Conservation (phyloP, 2,888 invertebrate species). For the Chaetoderma sp. region DNA sequence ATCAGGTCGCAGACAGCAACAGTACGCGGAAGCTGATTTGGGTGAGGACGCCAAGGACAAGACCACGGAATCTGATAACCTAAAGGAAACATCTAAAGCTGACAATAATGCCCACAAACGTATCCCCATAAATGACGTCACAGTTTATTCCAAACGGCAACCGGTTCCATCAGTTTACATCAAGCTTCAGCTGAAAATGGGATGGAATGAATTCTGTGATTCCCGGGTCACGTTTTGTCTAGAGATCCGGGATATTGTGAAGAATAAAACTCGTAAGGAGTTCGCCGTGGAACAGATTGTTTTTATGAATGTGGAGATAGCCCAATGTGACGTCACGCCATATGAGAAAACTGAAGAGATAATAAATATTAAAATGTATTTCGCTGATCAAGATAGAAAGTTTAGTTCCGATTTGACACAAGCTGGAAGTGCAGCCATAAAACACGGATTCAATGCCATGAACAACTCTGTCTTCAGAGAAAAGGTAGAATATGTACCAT, state of each 20-base stretch:
- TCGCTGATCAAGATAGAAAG: constrained; percentile 45
- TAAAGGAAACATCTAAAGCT: too few species aligned
- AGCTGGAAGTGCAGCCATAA: constrained; percentile 41
- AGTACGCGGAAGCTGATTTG: too few species aligned
- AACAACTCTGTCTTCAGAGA: constrained; percentile 40
- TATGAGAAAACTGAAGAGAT: constrained; percentile 20
- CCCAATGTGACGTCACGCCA: not conserved
- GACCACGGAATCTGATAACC: too few species aligned
- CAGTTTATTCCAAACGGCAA: too few species aligned
- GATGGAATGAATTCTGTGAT: constrained; percentile 47
- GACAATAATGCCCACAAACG: too few species aligned
- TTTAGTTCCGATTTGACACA: constrained; percentile 45
- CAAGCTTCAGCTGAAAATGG: constrained; percentile 49
- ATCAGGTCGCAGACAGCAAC: too few species aligned
- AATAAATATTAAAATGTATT: constrained; percentile 46
- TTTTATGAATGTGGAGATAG: constrained; percentile 14
- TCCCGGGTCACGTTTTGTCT: constrained; percentile 15
- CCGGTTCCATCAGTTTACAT: constrained; percentile 42
- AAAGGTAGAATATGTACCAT: constrained; percentile 38
- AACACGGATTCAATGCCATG: constrained; percentile 33
- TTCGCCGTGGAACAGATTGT: constrained; percentile 19
- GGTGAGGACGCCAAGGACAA: too few species aligned
- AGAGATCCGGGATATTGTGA: constrained; percentile 25
- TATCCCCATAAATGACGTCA: too few species aligned
- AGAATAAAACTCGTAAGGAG: constrained; percentile 1